Conservation (phyloP, 1,140 invertebrate genomes). For the Trichomalopsis sarcophagae region DNA sequence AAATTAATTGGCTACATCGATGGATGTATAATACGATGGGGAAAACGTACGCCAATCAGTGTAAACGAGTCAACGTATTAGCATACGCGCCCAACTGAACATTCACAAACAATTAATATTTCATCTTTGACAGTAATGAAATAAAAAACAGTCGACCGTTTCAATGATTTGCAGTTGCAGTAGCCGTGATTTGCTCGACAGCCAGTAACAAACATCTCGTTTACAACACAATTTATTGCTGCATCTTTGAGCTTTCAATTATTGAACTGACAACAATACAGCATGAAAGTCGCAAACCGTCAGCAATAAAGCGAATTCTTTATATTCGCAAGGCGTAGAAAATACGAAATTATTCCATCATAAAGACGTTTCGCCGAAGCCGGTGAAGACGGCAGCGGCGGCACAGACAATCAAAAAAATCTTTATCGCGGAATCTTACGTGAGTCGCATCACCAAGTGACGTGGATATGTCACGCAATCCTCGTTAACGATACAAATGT, state of each 20-base stretch:
- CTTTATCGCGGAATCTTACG: not conserved
- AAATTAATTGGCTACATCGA: too few relatives aligned
- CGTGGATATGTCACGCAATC: conserved; percentile 9
- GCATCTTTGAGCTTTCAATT: not conserved
- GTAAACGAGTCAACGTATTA: too few relatives aligned
- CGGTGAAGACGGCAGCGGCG: too few relatives aligned
- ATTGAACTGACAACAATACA: not conserved
- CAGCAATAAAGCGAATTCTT: too few relatives aligned
- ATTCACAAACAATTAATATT: not conserved
- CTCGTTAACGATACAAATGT: not conserved
- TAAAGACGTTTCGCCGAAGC: not conserved
- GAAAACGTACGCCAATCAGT: too few relatives aligned
- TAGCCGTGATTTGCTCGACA: not conserved
- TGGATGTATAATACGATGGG: too few relatives aligned
- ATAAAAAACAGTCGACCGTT: not conserved
- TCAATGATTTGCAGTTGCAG: not conserved
- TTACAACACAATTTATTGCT: not conserved
- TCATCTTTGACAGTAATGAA: not conserved
- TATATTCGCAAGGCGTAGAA: not conserved
- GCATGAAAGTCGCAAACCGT: not conserved
- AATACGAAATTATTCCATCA: not conserved
- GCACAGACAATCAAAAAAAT: not conserved
- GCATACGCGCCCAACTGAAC: too few relatives aligned
- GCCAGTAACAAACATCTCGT: not conserved
- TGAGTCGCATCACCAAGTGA: not conserved